Evolutionary conservation across 2,797 vertebrate genomes (phyloP).

Genomic region (Geotria australis): DNA sequence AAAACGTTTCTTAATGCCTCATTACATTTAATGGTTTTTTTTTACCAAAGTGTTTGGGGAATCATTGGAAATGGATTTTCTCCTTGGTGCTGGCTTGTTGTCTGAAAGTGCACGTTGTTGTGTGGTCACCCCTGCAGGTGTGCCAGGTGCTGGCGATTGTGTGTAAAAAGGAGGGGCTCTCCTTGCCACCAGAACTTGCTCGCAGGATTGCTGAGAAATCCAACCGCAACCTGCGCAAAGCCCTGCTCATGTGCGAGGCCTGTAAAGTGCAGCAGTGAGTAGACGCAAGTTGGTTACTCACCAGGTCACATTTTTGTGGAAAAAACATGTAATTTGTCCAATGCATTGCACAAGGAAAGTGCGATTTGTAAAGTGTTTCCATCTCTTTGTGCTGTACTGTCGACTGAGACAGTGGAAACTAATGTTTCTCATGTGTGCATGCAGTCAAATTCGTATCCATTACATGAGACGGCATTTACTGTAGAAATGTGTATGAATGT

Average conservation of each 20-base stretch:
- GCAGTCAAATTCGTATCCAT: too few relatives aligned
- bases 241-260: slow-evolving; percentile 74
- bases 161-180: slow-evolving; percentile 70
- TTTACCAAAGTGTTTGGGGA: too few relatives aligned
- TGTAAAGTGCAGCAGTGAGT: slow-evolving; percentile 94
- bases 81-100: not conserved
- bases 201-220: slow-evolving; percentile 50
- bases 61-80: not conserved
- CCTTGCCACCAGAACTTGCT: slow-evolving; percentile 49
- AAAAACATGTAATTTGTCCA: not conserved
- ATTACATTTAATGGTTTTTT: not conserved
- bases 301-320: not conserved
- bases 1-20: too few relatives aligned
- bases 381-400: too few relatives aligned
- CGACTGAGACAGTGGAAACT: too few relatives aligned
- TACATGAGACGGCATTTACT: too few relatives aligned
- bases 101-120: not conserved
- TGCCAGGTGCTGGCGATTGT: slow-evolving; percentile 40
- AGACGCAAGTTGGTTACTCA: not conserved
- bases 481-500: too few relatives aligned
- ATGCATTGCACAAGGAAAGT: not conserved
- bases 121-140: slow-evolving; percentile 18
- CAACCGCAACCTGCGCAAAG: slow-evolving; percentile 67
- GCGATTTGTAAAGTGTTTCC: too few relatives aligned
- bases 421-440: too few relatives aligned